phyloP scores from a whole-genome alignment of 2,888 invertebrate genomes.

The Pseudococcus jackbeardsleyi region DNA sequence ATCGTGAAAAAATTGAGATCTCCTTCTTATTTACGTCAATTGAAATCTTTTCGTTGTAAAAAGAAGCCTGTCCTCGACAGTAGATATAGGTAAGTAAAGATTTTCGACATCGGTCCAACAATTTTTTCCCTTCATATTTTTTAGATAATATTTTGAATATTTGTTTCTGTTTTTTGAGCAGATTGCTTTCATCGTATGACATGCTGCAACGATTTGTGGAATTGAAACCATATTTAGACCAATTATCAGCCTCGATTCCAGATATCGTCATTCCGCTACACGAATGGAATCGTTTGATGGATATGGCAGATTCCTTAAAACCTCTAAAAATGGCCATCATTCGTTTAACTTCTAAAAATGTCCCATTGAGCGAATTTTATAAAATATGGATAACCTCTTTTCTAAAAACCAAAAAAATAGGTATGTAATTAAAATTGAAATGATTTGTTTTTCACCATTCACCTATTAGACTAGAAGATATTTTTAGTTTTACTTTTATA shows the following conservation, averaged over 20 bases:
- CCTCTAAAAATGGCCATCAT: background rate
- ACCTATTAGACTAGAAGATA: too few species aligned
- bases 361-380: background rate
- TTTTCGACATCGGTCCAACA: background rate
- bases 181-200: background rate
- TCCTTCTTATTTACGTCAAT: background rate
- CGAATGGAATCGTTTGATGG: slow-evolving; percentile 18
- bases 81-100: background rate
- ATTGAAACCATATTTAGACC: slow-evolving; percentile 18
- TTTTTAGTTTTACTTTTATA: background rate
- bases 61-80: slow-evolving; percentile 39
- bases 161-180: background rate
- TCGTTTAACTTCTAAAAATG: background rate
- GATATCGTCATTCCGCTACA: background rate
- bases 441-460: too few species aligned
- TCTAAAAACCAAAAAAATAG: slow-evolving; percentile 21
- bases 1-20: slow-evolving; percentile 23
- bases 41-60: slow-evolving; percentile 20
- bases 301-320: slow-evolving; percentile 18
- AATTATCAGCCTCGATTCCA: background rate
- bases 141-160: background rate
- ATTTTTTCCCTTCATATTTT: too few species aligned
- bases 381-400: slow-evolving; percentile 38
- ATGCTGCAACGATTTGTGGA: slow-evolving; percentile 24
- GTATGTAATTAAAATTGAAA: background rate